Base-by-base conservation (phyloP, 1,140 invertebrate genomes). In the Philopotamus ludificatus region DNA sequence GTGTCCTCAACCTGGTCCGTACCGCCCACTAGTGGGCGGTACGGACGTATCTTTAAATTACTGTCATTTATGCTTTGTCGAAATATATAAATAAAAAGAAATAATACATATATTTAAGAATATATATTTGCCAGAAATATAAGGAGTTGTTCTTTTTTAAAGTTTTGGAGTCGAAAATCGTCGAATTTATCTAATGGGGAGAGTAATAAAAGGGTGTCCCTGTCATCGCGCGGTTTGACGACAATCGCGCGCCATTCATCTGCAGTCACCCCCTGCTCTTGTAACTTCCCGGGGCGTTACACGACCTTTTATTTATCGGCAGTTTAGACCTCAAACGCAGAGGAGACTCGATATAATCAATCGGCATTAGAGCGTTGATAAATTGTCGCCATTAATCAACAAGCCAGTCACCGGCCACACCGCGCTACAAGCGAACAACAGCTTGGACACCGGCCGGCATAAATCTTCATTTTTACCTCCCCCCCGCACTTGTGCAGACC, bases 301-400 rank as follows among this genome's bases (percentile, higher is more conserved):
- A 10, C 28, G 21, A 53, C n/a, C n/a, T 53, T 53, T 53, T 53
- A 53, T 53, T 53, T 53, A 53, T 53, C 23, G 50, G 9, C 15
- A 34, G 28, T 8, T 26, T 2, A 10, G 23, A 22, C 23, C 50
- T 21, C 23, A 53, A 26, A 53, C 21, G 9, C 23, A 12, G 10
- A 41, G 4, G 16, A 41, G 10, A 57, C 7, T 23, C 54, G 34
- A 57, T 57, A n/a, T n/a, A 57, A 57, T 57, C 54, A 57, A 57
- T 57, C 54, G 54, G 34, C 54, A 25, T 57, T 28, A 15, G 21
- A 25, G n/a, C 42, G 42, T 39, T 60, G 57, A 60, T 60, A 47
- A 23, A 60, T 60, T 47, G 57, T 20, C 12, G 57, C 57, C 34
- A 60, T 60, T 45, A 47, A 60, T 60, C 57, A 60, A 41, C 44